These are phyloP conservation scores for Oreochromis aureus DNA, from an alignment of 2,113 vertebrate genomes.

Conservation along the genomic window DNA sequence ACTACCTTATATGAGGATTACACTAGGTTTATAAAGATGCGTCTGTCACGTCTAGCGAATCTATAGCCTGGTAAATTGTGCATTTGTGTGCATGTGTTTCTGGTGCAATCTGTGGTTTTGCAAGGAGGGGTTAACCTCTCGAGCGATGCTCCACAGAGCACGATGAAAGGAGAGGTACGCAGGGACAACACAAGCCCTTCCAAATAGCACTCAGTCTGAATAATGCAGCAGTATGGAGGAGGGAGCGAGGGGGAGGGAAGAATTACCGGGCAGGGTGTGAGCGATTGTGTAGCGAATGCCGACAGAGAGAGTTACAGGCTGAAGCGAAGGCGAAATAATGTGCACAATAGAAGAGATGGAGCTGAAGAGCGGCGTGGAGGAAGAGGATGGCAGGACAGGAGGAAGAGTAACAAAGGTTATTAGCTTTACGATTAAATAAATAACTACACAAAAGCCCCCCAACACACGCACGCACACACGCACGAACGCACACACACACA, in stretches of 20 bases:
- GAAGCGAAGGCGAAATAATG: not conserved
- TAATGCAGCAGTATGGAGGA: constrained; percentile 45
- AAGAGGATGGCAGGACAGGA: not conserved
- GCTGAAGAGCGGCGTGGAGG: not conserved
- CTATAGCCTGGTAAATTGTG: not conserved
- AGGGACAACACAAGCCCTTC: constrained; percentile 39
- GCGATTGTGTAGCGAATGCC: not conserved
- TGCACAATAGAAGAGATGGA: not conserved
- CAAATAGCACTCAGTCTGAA: constrained; percentile 50
- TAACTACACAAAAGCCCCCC: not conserved
- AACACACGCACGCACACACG: rapidly evolving
- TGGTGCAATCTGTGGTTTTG: not conserved
- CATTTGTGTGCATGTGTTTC: not conserved
- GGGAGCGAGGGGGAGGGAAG: not conserved
- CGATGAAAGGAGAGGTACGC: constrained; percentile 33
- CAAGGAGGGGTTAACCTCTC: constrained; percentile 1
- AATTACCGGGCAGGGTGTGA: not conserved
- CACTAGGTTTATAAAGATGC: not conserved
- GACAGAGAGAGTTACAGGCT: not conserved
- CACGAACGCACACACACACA: rapidly evolving
- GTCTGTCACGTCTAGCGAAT: not conserved
- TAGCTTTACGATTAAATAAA: not conserved
- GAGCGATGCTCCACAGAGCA: constrained; percentile 22
- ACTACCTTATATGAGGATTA: not conserved
- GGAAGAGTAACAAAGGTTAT: not conserved